Evolutionary conservation across 2,888 invertebrate genomes (phyloP).

Genomic region (Tetragonisca angustula): DNA sequence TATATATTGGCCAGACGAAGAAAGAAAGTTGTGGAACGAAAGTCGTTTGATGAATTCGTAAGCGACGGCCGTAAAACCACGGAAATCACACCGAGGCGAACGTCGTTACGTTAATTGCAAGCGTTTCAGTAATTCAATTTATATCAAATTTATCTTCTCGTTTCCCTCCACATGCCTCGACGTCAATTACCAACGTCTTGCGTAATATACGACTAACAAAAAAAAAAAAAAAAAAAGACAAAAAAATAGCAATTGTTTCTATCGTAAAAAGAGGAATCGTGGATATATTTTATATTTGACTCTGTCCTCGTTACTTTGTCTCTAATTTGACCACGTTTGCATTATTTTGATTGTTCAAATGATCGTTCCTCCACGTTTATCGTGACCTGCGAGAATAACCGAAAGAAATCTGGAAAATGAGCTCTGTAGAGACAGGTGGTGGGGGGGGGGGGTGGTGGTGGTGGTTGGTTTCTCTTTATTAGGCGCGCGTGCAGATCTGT

Average conservation of each 20-base stretch:
- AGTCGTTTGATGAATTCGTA: constrained; percentile 1
- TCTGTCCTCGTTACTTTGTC: background rate
- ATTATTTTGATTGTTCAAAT: background rate
- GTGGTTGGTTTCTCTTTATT: background rate
- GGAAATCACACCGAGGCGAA: background rate
- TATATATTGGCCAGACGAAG: background rate
- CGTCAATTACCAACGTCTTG: background rate
- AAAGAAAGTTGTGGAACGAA: background rate
- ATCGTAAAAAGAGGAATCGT: background rate
- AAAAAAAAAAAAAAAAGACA: background rate
- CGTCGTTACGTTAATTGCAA: background rate
- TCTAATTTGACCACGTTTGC: background rate
- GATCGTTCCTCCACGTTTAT: background rate
- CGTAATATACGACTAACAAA: background rate
- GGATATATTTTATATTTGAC: background rate
- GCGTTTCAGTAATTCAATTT: background rate
- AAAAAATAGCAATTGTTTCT: background rate
- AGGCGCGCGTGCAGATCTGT: background rate
- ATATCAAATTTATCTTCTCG: background rate
- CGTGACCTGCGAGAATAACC: background rate
- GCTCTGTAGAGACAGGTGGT: background rate
- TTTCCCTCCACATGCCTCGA: background rate
- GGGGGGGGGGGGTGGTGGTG: too few species aligned
- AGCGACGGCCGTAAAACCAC: constrained; percentile 1
- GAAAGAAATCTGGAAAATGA: constrained; percentile 15